These are phyloP conservation scores for Lindbergichthys nudifrons DNA, from an alignment of 2,797 vertebrate species.

Conservation along the genomic window DNA sequence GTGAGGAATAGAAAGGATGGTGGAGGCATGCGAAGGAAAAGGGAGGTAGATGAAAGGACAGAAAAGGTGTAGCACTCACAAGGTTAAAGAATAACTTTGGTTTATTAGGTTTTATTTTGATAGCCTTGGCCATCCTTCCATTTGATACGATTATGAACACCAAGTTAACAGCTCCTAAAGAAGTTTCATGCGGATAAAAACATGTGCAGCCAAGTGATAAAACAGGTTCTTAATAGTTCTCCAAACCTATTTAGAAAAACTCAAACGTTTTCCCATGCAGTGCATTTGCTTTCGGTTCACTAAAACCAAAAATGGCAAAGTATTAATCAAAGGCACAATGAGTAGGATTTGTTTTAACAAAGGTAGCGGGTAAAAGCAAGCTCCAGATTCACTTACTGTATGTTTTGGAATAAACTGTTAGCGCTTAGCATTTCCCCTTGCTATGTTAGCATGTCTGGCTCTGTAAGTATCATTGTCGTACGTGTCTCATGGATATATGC, in stretches of 20 bases:
- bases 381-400: too few relatives aligned
- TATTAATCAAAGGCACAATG: not conserved
- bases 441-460: too few relatives aligned
- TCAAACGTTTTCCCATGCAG: not conserved
- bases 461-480: too few relatives aligned
- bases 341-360: not conserved
- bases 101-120: not conserved
- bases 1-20: constrained; percentile 51
- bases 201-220: not conserved
- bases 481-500: too few relatives aligned
- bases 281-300: not conserved
- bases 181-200: not conserved
- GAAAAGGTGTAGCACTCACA: not conserved
- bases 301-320: not conserved
- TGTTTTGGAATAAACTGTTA: too few relatives aligned
- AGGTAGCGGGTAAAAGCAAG: too few relatives aligned
- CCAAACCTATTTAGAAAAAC: not conserved
- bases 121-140: not conserved
- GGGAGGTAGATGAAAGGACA: constrained; percentile 3
- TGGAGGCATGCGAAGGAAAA: constrained; percentile 3
- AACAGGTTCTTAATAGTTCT: not conserved
- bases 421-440: too few relatives aligned
- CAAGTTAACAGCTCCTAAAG: not conserved
- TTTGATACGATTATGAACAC: not conserved
- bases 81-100: not conserved